Percentiles rank a stretch among this genome's conserved stretches.
These are phyloP conservation scores for Rhinichthys osculus DNA, from an alignment of 2,797 vertebrate species.

Conservation along the genomic window DNA sequence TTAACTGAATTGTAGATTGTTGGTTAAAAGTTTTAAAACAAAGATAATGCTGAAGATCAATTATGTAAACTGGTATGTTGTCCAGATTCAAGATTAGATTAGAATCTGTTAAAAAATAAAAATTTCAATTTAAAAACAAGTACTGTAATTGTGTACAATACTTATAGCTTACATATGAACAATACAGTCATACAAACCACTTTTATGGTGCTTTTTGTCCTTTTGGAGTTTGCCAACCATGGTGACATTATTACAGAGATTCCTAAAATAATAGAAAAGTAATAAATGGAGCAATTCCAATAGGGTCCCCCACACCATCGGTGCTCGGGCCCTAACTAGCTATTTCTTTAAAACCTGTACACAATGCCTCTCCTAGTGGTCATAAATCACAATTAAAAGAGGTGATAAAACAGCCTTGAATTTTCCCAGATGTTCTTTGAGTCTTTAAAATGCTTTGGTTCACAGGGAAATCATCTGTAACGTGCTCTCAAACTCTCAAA, in stretches of 20 bases:
- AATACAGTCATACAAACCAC: neutral
- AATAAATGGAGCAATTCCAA: no score
- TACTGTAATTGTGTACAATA: neutral
- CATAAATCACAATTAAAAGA: neutral
- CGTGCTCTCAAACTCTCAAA: neutral
- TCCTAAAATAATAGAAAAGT: neutral
- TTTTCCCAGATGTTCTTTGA: neutral
- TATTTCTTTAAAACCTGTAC: neutral
- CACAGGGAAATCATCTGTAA: neutral
- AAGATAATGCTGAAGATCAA: neutral
- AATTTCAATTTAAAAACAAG: neutral
- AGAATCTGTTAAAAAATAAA: neutral
- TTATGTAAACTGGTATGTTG: neutral
- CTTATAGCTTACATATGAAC: neutral
- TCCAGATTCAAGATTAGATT: neutral
- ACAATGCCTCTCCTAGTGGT: conserved; percentile 8
- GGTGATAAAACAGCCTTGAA: neutral
- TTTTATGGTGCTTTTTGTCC: neutral
- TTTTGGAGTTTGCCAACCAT: neutral
- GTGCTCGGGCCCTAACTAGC: neutral
- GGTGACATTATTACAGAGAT: neutral
- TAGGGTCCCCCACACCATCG: no score
- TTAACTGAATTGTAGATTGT: neutral
- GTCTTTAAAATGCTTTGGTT: neutral
- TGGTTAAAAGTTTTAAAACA: neutral